Base-by-base conservation (phyloP, 1,140 invertebrate species). In the Atopsyche davidsoni region DNA sequence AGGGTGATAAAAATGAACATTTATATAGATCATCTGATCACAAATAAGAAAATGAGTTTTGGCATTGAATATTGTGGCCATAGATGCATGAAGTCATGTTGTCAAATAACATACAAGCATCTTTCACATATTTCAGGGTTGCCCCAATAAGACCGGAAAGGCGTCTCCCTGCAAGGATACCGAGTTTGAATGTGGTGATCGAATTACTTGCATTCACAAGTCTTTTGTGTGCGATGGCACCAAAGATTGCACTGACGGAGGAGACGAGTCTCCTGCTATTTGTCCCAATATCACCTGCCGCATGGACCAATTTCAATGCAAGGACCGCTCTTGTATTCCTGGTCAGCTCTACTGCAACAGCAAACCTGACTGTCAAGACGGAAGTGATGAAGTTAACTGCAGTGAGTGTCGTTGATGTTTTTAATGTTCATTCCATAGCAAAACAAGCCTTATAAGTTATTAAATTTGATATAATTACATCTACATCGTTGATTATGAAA, bases 191-290 rank as follows among this genome's bases (percentile, higher is more conserved):
- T 97, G 93, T 67, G 81, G 78, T 6, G 89, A 92, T 67, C 77
- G 79, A 24, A 74, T 91, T 35, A 89, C 89, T 21, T 96, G 93
- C 67, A 85, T 96, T 23, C 86, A 91, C 60, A 80, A 79, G 44
- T 82, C 76, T 14, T 92, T 88, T 87, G 72, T 90, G 0, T 95
- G 92, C 65, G 91, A 95, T 61, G 89, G 89, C 1, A 84, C 89
- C 58, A 76, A 75, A 4, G 90, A 93, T 64, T 93, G 90, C 63
- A 79, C 84, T 0, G 87, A 90, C 60, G 87, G 86, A 9, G 80
- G 78, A 0, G 90, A 94, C 60, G 91, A 94, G 64, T 75, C 75
- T 0, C 66, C 76, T 0, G 67, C 75, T 46, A 67, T 79, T 42
- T 90, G 88, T 64, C 72, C 79, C 50, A 82, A 90, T 71, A 68